Evolutionary conservation across 2,888 invertebrate species (phyloP).

Genomic region (Rhagophthalmus giganteus): DNA sequence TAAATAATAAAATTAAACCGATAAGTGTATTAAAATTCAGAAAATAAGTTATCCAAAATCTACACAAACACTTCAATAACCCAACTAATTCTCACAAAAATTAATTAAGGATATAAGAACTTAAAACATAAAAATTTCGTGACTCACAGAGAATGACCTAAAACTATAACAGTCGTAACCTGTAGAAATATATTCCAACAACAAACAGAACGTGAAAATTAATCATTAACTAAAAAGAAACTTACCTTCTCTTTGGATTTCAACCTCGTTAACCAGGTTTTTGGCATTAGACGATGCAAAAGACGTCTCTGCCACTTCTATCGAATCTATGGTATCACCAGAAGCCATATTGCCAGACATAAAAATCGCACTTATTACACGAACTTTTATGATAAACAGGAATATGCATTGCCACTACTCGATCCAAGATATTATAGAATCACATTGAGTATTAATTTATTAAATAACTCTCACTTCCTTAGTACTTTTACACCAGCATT

Average conservation of each 20-base stretch:
- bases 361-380: constrained; percentile 19
- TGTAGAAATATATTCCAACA: background rate
- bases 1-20: too few species aligned
- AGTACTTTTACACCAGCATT: constrained; percentile 43
- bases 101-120: background rate
- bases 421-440: background rate
- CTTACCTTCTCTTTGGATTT: constrained; percentile 25
- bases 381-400: constrained; percentile 18
- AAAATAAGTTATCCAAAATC: too few species aligned
- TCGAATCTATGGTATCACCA: constrained; percentile 77
- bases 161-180: background rate
- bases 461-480: constrained; percentile 56
- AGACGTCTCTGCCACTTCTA: constrained; percentile 73
- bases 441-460: background rate
- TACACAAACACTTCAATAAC: too few species aligned
- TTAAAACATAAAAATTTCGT: constrained; percentile 10
- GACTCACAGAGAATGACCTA: constrained; percentile 14
- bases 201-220: background rate
- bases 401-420: constrained; percentile 14
- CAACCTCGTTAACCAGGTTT: constrained; percentile 64
- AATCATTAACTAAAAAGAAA: constrained; percentile 5
- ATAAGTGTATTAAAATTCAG: too few species aligned
- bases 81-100: too few species aligned
- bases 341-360: constrained; percentile 71
- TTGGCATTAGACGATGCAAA: constrained; percentile 64